Evolutionary conservation across 2,888 invertebrate species (phyloP), one percentile per base, ranked within the genome.

Genomic region (Tetramorium bicarinatum): DNA sequence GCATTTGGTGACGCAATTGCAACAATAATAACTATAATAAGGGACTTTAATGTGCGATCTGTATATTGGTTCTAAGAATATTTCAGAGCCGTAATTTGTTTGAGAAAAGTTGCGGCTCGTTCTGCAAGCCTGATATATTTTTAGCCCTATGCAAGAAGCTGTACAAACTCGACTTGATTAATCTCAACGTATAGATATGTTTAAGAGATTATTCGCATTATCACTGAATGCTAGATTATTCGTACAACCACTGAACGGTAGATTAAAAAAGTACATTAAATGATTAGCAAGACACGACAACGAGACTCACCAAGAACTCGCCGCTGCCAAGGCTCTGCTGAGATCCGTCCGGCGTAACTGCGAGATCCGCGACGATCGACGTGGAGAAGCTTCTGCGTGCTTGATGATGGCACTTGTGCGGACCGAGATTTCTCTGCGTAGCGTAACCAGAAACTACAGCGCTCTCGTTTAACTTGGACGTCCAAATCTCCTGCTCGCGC

Each of bases 281-380:
- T n/a, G 3, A 67, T n/a, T 44, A 77, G 2, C 21, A 59, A 61
- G 49, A 64, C 64, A 84, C 83, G 74, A 89, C 88, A 87, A 18
- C 67, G 69, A 86, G 38, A 93, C 93, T 93, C 89, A 94, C 93
- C 93, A 92, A 80, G 86, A 93, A 93, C 74, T 93, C 93, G 25
- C 89, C 91, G 77, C 93, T 94, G 61, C 91, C 93, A 18, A 94
- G 92, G 62, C 93, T 94, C 89, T 93, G 93, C 83, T 93, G 93
- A 8, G 93, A 94, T n/a, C 93, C 93, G 15, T 90, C 92, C 0
- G 93, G 93, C 1, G 93, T 91, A 18, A 88, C 85, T 2, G 93
- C 93, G 0, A 94, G 88, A 83, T 94, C 93, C 38, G 93, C 93
- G 59, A 94, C 93, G 75, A 93, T 93, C 41, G 93, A 94, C 13